Evolutionary conservation across 2,113 vertebrate genomes (phyloP).

Genomic region (Epinephelus lanceolatus): DNA sequence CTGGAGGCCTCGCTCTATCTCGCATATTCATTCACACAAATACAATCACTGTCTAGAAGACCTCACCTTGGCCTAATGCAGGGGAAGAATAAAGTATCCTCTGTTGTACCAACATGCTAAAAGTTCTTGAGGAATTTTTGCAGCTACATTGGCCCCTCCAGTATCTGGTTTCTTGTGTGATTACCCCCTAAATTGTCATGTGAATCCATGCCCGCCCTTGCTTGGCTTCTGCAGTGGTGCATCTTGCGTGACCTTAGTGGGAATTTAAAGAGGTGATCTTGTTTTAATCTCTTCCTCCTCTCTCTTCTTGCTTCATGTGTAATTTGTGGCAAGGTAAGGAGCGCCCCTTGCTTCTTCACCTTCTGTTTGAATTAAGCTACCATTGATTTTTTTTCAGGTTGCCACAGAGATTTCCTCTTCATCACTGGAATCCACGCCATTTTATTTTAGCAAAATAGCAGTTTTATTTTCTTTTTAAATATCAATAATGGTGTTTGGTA

Average conservation of each 20-base stretch:
- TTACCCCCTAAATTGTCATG: not conserved
- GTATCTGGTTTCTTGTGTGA: not conserved
- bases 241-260: constrained; percentile 51
- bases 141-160: not conserved
- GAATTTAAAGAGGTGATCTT: constrained; percentile 46
- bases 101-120: not conserved
- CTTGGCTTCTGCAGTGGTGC: constrained; percentile 62
- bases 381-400: constrained; percentile 69
- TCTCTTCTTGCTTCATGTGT: constrained; percentile 84
- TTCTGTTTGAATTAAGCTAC: constrained; percentile 35
- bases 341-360: constrained; percentile 62
- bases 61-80: not conserved
- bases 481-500: constrained; percentile 5
- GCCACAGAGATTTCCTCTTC: constrained; percentile 26
- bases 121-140: not conserved
- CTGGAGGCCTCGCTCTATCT: constrained; percentile 44
- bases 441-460: not conserved
- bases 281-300: constrained; percentile 77
- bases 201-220: constrained; percentile 60
- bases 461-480: not conserved
- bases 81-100: not conserved
- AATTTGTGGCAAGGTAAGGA: constrained; percentile 88
- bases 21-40: constrained; percentile 20
- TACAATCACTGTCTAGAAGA: not conserved
- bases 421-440: constrained; percentile 21